Conservation (phyloP, 2,113 vertebrate species). For the Microcebus griseorufus region DNA sequence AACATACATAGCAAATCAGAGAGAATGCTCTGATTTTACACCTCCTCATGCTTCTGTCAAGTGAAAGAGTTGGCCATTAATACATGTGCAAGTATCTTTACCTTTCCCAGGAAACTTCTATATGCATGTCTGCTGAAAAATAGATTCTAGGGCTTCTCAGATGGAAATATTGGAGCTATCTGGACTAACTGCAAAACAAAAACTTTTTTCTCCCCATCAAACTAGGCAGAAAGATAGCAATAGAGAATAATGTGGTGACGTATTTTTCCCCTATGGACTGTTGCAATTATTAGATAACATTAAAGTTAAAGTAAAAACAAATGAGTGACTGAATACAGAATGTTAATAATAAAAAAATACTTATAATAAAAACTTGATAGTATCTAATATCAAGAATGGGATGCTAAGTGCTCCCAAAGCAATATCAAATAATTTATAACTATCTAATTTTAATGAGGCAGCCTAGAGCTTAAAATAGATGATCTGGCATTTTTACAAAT, state of each 20-base stretch:
- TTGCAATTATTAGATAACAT: neutral
- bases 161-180: neutral
- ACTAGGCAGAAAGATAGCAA: neutral
- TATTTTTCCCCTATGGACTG: neutral
- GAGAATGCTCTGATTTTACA: neutral
- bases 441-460: constrained; percentile 68
- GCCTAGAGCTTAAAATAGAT: constrained; percentile 9
- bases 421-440: constrained; percentile 64
- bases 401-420: constrained; percentile 29
- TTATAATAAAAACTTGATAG: neutral
- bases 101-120: neutral
- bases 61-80: rapidly evolving
- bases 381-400: constrained; percentile 21
- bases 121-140: neutral
- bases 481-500: constrained; percentile 38
- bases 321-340: neutral
- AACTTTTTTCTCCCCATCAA: neutral
- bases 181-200: neutral
- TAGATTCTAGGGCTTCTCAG: neutral
- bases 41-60: neutral
- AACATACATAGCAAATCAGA: neutral
- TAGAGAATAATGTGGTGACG: neutral
- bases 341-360: constrained; percentile 33
- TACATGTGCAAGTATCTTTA: neutral
- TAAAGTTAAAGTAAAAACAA: constrained; percentile 9